Evolutionary conservation across 2,113 vertebrate genomes (phyloP).

Genomic region (Ancistrus triradiatus): DNA sequence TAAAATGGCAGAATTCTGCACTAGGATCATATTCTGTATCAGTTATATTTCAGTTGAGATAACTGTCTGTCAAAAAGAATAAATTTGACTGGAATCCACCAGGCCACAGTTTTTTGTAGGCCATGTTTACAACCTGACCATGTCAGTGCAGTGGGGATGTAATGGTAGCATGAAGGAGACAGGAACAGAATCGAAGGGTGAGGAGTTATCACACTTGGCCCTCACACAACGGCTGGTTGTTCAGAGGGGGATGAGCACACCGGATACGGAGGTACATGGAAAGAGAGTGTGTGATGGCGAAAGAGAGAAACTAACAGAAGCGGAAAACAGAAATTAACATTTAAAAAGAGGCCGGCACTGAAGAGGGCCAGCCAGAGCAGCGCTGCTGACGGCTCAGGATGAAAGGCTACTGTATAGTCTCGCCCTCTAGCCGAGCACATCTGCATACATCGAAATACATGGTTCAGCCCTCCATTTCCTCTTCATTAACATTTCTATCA

Average conservation of each 20-base stretch:
- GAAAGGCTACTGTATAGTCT: conserved; percentile 45
- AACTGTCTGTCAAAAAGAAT: too few relatives aligned
- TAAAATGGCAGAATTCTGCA: too few relatives aligned
- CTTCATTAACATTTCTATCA: neutral
- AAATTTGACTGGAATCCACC: too few relatives aligned
- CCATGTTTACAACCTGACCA: neutral
- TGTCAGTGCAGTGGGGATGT: neutral
- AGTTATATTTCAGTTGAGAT: too few relatives aligned
- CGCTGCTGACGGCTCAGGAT: conserved; percentile 20
- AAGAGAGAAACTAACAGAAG: too few relatives aligned
- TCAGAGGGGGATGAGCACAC: conserved; percentile 22
- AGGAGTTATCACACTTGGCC: conserved; percentile 42
- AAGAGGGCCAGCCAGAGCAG: conserved; percentile 30
- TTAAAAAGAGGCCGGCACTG: conserved; percentile 49
- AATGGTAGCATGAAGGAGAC: neutral
- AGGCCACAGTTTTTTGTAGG: too few relatives aligned
- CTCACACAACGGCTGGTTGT: conserved; percentile 50
- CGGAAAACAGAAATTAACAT: conserved; percentile 53
- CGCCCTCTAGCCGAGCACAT: conserved; percentile 37
- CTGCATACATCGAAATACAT: conserved; percentile 42
- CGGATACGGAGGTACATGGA: conserved; percentile 36
- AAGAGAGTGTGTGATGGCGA: neutral
- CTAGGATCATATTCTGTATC: too few relatives aligned
- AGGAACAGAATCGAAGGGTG: neutral
- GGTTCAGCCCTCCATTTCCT: neutral